These are phyloP conservation scores for Aurelia aurita complex sp. Pacific DNA, from an alignment of 30 jellyfish, hydroid and myxozoan genomes.

Conservation along the genomic window DNA sequence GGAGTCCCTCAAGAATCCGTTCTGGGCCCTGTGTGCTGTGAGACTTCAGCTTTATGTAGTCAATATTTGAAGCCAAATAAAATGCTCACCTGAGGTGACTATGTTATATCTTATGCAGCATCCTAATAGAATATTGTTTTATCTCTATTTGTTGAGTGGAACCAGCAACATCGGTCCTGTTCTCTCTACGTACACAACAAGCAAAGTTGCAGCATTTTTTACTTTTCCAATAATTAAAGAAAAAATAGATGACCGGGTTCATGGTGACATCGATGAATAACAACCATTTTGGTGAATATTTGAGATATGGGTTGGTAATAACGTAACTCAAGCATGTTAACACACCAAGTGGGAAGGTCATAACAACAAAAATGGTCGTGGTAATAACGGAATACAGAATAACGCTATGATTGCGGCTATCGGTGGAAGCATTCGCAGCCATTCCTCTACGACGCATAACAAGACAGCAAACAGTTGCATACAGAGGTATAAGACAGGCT, in stretches of 20 bases:
- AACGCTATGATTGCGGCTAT: constrained; percentile 2
- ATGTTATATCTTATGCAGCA: no score
- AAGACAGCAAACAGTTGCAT: not conserved
- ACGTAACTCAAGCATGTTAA: not conserved
- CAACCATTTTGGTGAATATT: constrained; percentile 1
- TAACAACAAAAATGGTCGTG: not conserved
- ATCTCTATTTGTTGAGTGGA: no score
- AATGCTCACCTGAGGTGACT: no score
- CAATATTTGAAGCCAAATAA: no score
- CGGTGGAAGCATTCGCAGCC: not conserved
- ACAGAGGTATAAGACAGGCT: not conserved
- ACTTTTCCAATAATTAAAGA: not conserved
- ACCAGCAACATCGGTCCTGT: no score
- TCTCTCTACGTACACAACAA: no score
- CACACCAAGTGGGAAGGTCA: not conserved
- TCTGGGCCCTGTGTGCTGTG: no score
- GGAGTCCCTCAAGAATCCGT: no score
- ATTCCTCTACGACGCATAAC: not conserved
- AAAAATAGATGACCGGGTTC: constrained; percentile 2
- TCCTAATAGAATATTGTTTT: no score
- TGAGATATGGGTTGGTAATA: not conserved
- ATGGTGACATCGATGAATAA: not conserved
- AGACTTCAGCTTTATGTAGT: no score
- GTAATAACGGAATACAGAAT: not conserved
- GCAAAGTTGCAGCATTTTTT: not conserved